Evolutionary conservation across 1,140 invertebrate genomes (phyloP).

Genomic region (Dreissena polymorpha): DNA sequence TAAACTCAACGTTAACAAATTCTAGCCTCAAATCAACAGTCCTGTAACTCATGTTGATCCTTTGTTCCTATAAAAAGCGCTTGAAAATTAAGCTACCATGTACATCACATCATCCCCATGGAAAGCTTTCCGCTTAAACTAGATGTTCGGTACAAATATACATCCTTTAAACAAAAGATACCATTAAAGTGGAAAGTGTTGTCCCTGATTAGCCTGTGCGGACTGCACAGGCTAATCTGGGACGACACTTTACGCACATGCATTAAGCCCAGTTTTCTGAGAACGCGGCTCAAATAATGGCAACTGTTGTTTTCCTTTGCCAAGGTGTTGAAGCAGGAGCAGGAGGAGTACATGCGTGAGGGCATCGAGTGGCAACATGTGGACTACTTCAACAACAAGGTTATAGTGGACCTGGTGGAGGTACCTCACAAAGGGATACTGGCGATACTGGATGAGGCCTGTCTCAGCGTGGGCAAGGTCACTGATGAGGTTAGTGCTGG

Average conservation of each 20-base stretch:
- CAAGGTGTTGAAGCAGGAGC: slow-evolving; percentile 88
- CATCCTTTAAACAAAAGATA: too few species aligned
- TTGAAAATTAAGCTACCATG: background rate
- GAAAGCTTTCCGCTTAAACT: background rate
- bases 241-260: too few species aligned
- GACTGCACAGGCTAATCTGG: too few species aligned
- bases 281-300: too few species aligned
- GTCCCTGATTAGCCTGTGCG: too few species aligned
- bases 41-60: too few species aligned
- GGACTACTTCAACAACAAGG: slow-evolving; percentile 91
- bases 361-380: slow-evolving; percentile 94
- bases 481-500: slow-evolving; percentile 87
- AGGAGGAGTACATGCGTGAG: slow-evolving; percentile 95
- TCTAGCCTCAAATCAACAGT: too few species aligned
- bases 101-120: background rate
- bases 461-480: slow-evolving; percentile 95
- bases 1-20: too few species aligned
- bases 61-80: too few species aligned
- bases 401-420: slow-evolving; percentile 95
- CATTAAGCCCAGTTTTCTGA: too few species aligned
- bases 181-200: too few species aligned
- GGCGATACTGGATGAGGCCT: slow-evolving; percentile 96
- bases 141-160: too few species aligned
- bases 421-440: slow-evolving; percentile 95
- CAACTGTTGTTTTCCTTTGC: background rate